Evolutionary conservation across 2,888 invertebrate genomes (phyloP).

Genomic region (Xanthia icteritia): DNA sequence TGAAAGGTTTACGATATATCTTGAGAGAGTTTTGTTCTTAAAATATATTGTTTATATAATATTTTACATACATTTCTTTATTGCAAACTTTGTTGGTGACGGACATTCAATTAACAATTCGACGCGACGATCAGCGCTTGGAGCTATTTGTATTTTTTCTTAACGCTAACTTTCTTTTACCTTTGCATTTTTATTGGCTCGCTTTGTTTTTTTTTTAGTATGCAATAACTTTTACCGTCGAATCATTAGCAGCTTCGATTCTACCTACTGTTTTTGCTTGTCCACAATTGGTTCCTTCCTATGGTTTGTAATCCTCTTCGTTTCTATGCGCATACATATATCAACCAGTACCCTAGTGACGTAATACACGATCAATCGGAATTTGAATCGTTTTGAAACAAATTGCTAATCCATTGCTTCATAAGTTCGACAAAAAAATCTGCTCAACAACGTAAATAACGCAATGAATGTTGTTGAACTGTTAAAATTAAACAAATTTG

Average conservation of each 20-base stretch:
- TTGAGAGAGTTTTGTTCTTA: slow-evolving; percentile 5
- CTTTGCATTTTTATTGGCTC: neutral
- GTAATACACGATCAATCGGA: too few relatives aligned
- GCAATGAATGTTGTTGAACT: too few relatives aligned
- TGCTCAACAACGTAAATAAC: too few relatives aligned
- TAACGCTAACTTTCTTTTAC: slow-evolving; percentile 26
- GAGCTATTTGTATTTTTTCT: neutral
- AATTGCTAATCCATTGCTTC: too few relatives aligned
- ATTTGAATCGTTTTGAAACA: too few relatives aligned
- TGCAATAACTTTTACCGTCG: neutral
- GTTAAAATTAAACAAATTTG: too few relatives aligned
- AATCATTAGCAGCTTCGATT: neutral
- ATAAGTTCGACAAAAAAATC: too few relatives aligned
- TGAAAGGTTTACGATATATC: neutral
- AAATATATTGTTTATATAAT: slow-evolving; percentile 21
- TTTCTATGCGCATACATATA: neutral
- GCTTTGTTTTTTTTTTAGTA: slow-evolving; percentile 8
- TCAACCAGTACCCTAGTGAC: too few relatives aligned
- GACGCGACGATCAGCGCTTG: slow-evolving; percentile 18
- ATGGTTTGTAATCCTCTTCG: neutral
- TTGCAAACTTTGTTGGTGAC: slow-evolving; percentile 6
- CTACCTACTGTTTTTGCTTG: neutral
- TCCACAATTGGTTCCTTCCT: neutral
- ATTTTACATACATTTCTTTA: slow-evolving; percentile 13
- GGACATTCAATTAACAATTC: slow-evolving; percentile 43